Evolutionary conservation across 2,888 invertebrate genomes (phyloP).

Genomic region (Chorisops tibialis): DNA sequence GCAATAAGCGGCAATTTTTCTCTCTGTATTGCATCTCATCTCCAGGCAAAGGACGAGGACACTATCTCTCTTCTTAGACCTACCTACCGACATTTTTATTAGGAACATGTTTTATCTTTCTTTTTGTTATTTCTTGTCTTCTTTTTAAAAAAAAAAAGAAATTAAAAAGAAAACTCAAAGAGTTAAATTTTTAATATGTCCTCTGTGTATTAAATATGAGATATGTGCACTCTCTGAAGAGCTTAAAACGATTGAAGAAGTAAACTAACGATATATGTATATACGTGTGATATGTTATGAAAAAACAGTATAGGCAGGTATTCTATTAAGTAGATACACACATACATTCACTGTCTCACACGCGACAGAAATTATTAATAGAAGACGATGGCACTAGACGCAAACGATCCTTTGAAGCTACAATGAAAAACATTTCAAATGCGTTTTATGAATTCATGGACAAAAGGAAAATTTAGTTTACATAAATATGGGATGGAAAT

Average conservation of each 20-base stretch:
- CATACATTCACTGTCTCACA: slow-evolving; percentile 22
- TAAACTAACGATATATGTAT: slow-evolving; percentile 21
- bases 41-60: neutral
- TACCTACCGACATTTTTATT: neutral
- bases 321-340: neutral
- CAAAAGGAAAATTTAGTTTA: slow-evolving; percentile 5
- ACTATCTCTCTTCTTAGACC: neutral
- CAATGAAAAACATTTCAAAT: slow-evolving; percentile 30
- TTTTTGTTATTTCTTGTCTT: too few relatives aligned
- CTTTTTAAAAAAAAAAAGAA: too few relatives aligned
- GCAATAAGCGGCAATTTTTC: neutral
- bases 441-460: slow-evolving; percentile 31
- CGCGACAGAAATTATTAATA: slow-evolving; percentile 33
- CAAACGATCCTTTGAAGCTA: slow-evolving; percentile 29
- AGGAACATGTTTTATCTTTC: slow-evolving; percentile 19
- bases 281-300: neutral
- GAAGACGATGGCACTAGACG: slow-evolving; percentile 28
- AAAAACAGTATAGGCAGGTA: neutral
- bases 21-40: neutral
- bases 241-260: slow-evolving; percentile 23
- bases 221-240: slow-evolving; percentile 29
- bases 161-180: slow-evolving; percentile 28
- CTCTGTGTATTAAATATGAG: slow-evolving; percentile 32
- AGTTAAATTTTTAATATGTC: slow-evolving; percentile 28
- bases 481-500: slow-evolving; percentile 14